These are phyloP conservation scores for Sinocyclocheilus grahami DNA, from an alignment of 2,113 vertebrate genomes.

Conservation along the genomic window DNA sequence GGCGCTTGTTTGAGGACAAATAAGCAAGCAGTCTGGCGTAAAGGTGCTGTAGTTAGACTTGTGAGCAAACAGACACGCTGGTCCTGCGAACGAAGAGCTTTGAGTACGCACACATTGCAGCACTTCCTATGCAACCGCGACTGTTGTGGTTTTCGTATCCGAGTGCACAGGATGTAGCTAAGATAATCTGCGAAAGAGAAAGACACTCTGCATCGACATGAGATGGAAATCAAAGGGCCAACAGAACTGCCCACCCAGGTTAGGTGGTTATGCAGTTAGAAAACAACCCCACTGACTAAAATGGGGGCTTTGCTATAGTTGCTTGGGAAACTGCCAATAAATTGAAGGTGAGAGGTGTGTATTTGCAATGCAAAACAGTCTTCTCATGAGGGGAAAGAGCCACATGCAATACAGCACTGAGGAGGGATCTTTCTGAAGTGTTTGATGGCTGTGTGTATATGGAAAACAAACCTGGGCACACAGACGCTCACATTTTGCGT, in stretches of 20 bases:
- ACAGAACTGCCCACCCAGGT: background rate
- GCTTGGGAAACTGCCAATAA: constrained; percentile 49
- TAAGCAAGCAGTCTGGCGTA: constrained; percentile 16
- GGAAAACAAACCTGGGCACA: constrained; percentile 62
- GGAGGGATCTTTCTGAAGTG: constrained; percentile 34
- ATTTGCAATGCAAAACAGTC: constrained; percentile 58
- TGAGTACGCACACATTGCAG: constrained; percentile 36
- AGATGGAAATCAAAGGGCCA: constrained; percentile 22
- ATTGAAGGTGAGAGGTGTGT: constrained; percentile 48
- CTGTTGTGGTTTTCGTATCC: constrained; percentile 55
- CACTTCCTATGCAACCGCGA: constrained; percentile 57
- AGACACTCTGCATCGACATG: constrained; percentile 2
- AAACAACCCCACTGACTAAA: constrained; percentile 37
- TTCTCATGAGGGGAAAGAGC: constrained; percentile 25
- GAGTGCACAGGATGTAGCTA: constrained; percentile 56
- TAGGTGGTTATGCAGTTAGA: background rate
- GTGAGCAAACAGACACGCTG: constrained; percentile 24
- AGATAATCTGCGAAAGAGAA: constrained; percentile 37
- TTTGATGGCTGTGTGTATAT: constrained; percentile 52
- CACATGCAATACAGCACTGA: constrained; percentile 21
- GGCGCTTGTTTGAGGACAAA: constrained; percentile 44
- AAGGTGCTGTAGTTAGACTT: constrained; percentile 5
- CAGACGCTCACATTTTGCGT: constrained; percentile 41
- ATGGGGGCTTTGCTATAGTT: constrained; percentile 33
- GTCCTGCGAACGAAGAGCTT: constrained; percentile 17